These are phyloP conservation scores for Myripristis jacobus DNA, from an alignment of 2,797 vertebrate genomes.

Conservation along the genomic window DNA sequence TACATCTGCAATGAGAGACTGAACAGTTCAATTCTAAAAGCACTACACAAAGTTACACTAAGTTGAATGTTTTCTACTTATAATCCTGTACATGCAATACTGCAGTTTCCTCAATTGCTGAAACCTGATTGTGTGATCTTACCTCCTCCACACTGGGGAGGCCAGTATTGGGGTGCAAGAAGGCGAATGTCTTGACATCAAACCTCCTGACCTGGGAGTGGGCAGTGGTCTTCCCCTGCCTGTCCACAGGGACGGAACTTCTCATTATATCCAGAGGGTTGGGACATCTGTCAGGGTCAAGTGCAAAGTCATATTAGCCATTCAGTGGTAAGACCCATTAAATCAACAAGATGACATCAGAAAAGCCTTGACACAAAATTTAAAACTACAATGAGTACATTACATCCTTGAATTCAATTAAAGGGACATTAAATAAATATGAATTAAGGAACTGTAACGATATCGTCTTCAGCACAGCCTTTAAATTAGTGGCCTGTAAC, in stretches of 20 bases:
- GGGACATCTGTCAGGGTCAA: slow-evolving; percentile 67
- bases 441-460: too few relatives aligned
- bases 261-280: slow-evolving; percentile 74
- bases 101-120: neutral
- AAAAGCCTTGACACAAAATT: neutral
- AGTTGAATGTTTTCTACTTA: neutral
- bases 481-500: too few relatives aligned
- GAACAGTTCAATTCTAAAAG: neutral
- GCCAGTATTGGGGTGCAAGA: slow-evolving; percentile 73
- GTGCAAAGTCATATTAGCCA: too few relatives aligned
- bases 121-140: neutral
- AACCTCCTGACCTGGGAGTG: slow-evolving; percentile 78
- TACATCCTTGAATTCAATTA: too few relatives aligned
- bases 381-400: too few relatives aligned
- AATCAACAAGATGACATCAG: neutral
- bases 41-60: neutral
- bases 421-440: too few relatives aligned
- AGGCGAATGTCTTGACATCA: slow-evolving; percentile 80
- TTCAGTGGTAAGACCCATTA: neutral
- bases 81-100: neutral
- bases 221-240: slow-evolving; percentile 44
- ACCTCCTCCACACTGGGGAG: slow-evolving; percentile 74
- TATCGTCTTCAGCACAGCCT: too few relatives aligned
- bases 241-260: slow-evolving; percentile 72
- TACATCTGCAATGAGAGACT: slow-evolving; percentile 63